Conservation (phyloP, 1,140 invertebrate genomes). For the Trichomalopsis sarcophagae region DNA sequence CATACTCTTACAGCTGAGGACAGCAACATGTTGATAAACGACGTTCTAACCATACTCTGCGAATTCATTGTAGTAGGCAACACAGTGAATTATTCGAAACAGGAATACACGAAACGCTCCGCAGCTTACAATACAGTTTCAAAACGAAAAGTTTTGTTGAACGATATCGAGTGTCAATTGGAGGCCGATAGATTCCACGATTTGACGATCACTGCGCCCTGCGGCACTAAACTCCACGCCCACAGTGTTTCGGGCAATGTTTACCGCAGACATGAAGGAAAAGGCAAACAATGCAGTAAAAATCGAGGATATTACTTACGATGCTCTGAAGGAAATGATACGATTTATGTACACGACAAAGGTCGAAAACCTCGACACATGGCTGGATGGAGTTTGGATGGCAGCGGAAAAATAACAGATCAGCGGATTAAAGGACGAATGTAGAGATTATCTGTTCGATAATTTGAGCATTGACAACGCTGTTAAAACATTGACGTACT, state of each 20-base stretch:
- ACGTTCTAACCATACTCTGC: no score
- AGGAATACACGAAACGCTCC: no score
- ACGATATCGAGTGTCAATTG: background rate
- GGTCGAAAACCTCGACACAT: background rate
- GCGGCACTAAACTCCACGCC: slow-evolving; percentile 17
- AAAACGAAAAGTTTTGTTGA: background rate
- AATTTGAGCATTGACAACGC: slow-evolving; percentile 21
- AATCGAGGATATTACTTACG: slow-evolving; percentile 75
- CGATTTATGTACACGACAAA: slow-evolving; percentile 36
- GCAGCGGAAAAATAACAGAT: slow-evolving; percentile 42
- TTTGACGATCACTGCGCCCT: background rate
- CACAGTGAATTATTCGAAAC: no score
- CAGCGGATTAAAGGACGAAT: background rate
- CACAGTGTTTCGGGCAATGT: slow-evolving; percentile 79
- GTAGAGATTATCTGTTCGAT: background rate
- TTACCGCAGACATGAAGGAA: slow-evolving; percentile 78
- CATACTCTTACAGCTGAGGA: no score
- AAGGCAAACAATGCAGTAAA: slow-evolving; percentile 74
- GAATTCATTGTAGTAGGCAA: no score
- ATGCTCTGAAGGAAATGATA: slow-evolving; percentile 35
- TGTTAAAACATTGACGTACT: background rate
- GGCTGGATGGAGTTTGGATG: background rate
- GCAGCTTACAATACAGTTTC: background rate
- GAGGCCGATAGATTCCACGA: background rate
- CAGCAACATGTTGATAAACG: no score